These are phyloP conservation scores for Hycleus phaleratus DNA, from an alignment of 1,140 invertebrate genomes.

Conservation along the genomic window DNA sequence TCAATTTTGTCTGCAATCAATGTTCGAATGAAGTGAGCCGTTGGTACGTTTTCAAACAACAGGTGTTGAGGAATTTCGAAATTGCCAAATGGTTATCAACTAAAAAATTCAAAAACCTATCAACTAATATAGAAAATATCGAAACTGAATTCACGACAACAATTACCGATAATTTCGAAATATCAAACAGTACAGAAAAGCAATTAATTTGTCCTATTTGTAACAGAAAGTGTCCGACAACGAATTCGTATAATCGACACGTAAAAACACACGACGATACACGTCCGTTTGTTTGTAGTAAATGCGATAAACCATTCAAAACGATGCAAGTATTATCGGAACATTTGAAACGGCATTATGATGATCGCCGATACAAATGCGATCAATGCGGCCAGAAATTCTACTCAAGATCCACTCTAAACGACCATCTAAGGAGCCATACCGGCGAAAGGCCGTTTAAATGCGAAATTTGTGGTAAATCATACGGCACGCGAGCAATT, in stretches of 20 bases:
- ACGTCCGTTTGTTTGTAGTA: constrained; percentile 15
- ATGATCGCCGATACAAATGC: constrained; percentile 43
- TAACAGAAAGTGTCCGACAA: constrained; percentile 10
- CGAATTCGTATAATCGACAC: constrained; percentile 14
- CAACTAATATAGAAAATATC: too few relatives aligned
- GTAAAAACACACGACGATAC: constrained; percentile 15
- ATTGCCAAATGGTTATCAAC: constrained; percentile 12
- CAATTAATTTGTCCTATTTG: constrained; percentile 7
- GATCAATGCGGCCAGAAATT: constrained; percentile 44
- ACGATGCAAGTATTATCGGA: constrained; percentile 37
- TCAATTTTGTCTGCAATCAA: constrained; percentile 16
- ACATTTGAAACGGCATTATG: constrained; percentile 43
- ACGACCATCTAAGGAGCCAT: constrained; percentile 43
- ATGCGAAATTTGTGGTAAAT: constrained; percentile 42
- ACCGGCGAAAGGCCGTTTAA: constrained; percentile 42
- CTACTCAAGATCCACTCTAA: constrained; percentile 41
- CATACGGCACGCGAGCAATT: constrained; percentile 14
- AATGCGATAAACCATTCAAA: constrained; percentile 41
- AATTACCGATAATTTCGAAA: too few relatives aligned
- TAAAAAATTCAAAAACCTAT: background rate
- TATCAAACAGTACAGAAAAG: background rate
- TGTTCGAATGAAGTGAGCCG: constrained; percentile 16
- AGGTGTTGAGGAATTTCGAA: constrained; percentile 16
- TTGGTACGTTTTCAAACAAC: constrained; percentile 18
- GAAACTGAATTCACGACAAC: too few relatives aligned